Base-by-base conservation (phyloP, 2,797 vertebrate genomes). In the Schizopygopsis malacanthus region DNA sequence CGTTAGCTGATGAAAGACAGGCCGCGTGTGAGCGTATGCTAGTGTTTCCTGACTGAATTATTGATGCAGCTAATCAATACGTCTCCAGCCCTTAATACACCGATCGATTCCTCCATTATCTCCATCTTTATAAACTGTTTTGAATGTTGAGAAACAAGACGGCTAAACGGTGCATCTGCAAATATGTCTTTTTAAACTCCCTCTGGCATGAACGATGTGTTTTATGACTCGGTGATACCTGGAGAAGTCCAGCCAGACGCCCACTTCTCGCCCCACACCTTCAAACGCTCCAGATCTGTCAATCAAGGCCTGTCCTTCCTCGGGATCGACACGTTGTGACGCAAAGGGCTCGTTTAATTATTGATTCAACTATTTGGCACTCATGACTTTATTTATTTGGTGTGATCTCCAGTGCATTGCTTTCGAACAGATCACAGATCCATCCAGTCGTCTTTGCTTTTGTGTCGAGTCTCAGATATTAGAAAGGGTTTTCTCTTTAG, bases 231-330 rank as follows among this genome's bases (percentile, higher is more conserved):
- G 1, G 12, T 88, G 54, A 88, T 89, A 88, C 87, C 76, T 80
- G 75, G 2, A 77, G 45, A 78, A 54, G 54, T 78, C 47, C 61
- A 78, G 73, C n/a, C 73, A 79, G 83, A 69, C 73, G 79, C 83
- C 75, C 75, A 43, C 75, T 20, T 43, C 54, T 25, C 77, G 63
- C 39, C 15, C 7, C n/a, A 37, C 63, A 89, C 85, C 89, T 93
- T 94, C 93, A 94, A 94, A 93, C 90, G 93, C 91, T 94, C 93
- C 90, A 92, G 88, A 95, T 94, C 90, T 93, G 94, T 94, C 95
- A 94, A 87, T 95, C 94, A 95, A 91, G 88, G 91, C 87, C 91
- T 90, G 92, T 92, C 92, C 90, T 89, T 91, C 88, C 91, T 88
- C 77, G 77, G 47, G 77, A 67, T 13, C 16, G 85, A 91, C 87